These are phyloP conservation scores for Agrotis puta DNA, from an alignment of 2,888 invertebrate genomes.

Conservation along the genomic window DNA sequence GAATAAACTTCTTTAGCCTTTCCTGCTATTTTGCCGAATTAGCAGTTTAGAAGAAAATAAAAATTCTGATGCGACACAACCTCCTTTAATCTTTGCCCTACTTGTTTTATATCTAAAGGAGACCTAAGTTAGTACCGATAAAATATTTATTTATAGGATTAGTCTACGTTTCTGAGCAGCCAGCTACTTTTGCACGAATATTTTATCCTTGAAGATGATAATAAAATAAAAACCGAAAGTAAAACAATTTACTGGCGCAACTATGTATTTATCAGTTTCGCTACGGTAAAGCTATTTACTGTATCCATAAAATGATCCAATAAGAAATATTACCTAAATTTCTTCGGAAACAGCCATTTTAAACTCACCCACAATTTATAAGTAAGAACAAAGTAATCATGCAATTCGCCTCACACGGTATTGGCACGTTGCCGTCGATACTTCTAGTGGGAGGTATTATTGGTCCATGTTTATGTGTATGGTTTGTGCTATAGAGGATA, in stretches of 20 bases:
- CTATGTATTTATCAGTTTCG: neutral
- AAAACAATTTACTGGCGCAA: neutral
- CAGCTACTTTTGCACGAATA: constrained; percentile 19
- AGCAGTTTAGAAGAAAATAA: constrained; percentile 54
- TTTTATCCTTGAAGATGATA: constrained; percentile 20
- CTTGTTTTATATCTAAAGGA: constrained; percentile 34
- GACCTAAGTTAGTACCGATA: constrained; percentile 22
- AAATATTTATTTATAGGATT: constrained; percentile 37
- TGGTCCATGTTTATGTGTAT: constrained; percentile 79
- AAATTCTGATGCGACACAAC: constrained; percentile 41
- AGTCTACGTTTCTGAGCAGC: constrained; percentile 17
- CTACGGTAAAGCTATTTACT: neutral
- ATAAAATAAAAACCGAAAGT: constrained; percentile 4
- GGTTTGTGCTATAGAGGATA: constrained; percentile 80
- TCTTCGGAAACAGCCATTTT: constrained; percentile 15
- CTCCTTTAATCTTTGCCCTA: constrained; percentile 57
- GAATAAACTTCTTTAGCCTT: constrained; percentile 65
- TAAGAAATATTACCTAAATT: neutral
- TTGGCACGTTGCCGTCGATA: constrained; percentile 82
- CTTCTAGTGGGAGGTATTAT: constrained; percentile 80
- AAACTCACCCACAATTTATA: constrained; percentile 27
- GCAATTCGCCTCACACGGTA: constrained; percentile 54
- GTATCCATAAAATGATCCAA: neutral
- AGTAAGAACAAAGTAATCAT: constrained; percentile 52
- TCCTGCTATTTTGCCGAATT: constrained; percentile 60